Evolutionary conservation across 2,113 vertebrate species (phyloP).

Genomic region (Mesocricetus auratus): DNA sequence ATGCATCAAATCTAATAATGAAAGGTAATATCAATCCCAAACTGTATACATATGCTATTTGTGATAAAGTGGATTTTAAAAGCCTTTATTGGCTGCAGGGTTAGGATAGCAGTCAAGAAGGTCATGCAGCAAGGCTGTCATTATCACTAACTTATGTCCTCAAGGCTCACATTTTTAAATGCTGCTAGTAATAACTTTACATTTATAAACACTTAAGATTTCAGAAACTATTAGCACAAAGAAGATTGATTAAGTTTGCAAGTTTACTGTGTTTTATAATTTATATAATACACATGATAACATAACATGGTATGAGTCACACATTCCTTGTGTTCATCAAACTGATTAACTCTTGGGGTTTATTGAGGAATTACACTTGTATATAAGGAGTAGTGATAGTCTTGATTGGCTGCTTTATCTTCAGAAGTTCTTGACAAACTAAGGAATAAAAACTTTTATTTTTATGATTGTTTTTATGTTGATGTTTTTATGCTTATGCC

Average conservation of each 20-base stretch:
- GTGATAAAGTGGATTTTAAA: not conserved
- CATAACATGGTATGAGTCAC: not conserved
- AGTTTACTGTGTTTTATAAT: not conserved
- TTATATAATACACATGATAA: not conserved
- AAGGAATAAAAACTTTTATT: not conserved
- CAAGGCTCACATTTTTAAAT: not conserved
- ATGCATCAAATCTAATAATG: not conserved
- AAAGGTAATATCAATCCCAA: not conserved
- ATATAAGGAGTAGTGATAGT: not conserved
- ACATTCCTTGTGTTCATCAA: not conserved
- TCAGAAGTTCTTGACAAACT: not conserved
- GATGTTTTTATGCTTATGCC: not conserved
- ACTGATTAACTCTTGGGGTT: not conserved
- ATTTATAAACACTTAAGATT: not conserved
- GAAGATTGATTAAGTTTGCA: not conserved
- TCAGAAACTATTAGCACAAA: not conserved
- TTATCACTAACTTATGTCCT: not conserved
- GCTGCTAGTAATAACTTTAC: not conserved
- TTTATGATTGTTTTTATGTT: too few species aligned
- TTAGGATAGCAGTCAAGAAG: not conserved
- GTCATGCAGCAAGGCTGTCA: too few species aligned
- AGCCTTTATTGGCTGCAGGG: not conserved
- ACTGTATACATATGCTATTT: not conserved
- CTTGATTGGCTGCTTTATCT: not conserved
- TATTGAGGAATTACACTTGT: not conserved